A percentile compares a stretch with the other conserved stretches of the same genome.
phyloP scores from a whole-genome alignment of 2,797 vertebrate genomes.

The Hybognathus amarus region DNA sequence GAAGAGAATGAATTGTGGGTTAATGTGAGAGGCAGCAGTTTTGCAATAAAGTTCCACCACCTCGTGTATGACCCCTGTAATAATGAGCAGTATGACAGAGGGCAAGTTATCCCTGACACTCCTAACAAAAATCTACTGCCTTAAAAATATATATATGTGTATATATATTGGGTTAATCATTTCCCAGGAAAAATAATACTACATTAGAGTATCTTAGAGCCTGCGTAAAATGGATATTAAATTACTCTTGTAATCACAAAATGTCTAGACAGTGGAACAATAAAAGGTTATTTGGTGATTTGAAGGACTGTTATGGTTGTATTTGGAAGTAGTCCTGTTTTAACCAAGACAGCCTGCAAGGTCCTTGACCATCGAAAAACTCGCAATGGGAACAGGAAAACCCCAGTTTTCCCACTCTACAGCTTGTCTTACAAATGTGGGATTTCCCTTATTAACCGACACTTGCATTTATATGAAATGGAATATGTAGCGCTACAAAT shows the following conservation, averaged over 20 bases:
- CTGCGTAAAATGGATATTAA: conserved; percentile 41
- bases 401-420: conserved; percentile 18
- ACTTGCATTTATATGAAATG: conserved; percentile 14
- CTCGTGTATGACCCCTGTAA: not conserved
- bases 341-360: conserved; percentile 42
- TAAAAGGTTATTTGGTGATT: conserved; percentile 55
- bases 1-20: conserved; percentile 26
- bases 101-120: not conserved
- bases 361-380: conserved; percentile 30
- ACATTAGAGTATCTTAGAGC: conserved; percentile 9
- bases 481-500: not conserved
- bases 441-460: conserved; percentile 33
- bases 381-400: conserved; percentile 27
- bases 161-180: not conserved
- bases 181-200: not conserved
- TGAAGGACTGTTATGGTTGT: conserved; percentile 48
- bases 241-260: conserved; percentile 53
- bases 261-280: conserved; percentile 58
- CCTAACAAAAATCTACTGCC: not conserved
- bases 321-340: conserved; percentile 55
- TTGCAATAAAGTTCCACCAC: conserved; percentile 9
- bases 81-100: conserved; percentile 7
- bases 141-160: not conserved
- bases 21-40: conserved; percentile 29
- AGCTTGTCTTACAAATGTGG: conserved; percentile 28